phyloP scores from a whole-genome alignment of 2,113 vertebrate genomes.

The Barnardius zonarius region DNA sequence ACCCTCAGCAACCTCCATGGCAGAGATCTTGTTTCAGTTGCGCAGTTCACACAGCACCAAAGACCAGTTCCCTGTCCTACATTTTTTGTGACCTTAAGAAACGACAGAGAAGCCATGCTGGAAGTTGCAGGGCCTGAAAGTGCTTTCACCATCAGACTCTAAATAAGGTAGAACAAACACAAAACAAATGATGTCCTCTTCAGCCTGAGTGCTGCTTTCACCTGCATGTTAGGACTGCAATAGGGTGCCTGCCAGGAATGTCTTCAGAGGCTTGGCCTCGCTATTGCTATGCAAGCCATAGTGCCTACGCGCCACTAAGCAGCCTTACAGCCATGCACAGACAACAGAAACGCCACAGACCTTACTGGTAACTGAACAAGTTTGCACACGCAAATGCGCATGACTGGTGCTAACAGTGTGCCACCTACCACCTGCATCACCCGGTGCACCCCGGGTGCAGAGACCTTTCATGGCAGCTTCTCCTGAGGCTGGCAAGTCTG shows the following conservation, averaged over 20 bases:
- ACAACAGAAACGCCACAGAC: neutral
- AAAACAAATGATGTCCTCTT: neutral
- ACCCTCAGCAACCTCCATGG: neutral
- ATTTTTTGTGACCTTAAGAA: neutral
- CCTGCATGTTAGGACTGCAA: neutral
- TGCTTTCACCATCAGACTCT: neutral
- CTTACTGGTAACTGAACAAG: accelerated
- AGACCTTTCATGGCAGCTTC: neutral
- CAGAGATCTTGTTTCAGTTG: neutral
- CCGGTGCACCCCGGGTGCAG: accelerated
- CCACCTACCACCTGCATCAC: neutral
- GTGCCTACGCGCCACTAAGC: accelerated
- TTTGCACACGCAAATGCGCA: neutral
- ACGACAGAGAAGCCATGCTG: neutral
- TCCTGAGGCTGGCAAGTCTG: neutral
- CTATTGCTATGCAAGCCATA: accelerated
- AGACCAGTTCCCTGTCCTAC: accelerated
- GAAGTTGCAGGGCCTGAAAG: neutral
- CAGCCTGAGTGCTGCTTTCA: neutral
- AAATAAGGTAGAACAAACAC: neutral
- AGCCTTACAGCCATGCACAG: accelerated
- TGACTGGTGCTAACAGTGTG: neutral
- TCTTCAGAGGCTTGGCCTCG: neutral
- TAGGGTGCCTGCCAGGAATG: accelerated
- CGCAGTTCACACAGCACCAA: accelerated